Evolutionary conservation across 2,797 vertebrate species (phyloP).

Genomic region (Arnoldichthys spilopterus): DNA sequence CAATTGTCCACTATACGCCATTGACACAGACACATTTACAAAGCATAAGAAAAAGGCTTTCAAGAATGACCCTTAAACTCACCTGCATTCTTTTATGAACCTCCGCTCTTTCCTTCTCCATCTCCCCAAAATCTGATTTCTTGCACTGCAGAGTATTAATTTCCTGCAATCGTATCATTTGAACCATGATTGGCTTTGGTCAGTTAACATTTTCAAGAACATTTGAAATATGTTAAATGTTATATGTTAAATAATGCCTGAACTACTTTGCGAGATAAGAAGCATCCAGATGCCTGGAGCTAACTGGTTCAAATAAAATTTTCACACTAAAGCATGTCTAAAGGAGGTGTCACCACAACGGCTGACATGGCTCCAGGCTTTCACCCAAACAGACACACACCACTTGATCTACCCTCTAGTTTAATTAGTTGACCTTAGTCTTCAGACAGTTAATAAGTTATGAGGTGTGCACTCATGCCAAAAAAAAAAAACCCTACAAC

Average conservation of each 20-base stretch:
- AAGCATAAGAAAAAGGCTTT: neutral
- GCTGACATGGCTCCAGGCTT: too few species aligned
- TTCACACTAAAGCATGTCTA: neutral
- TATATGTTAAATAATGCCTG: neutral
- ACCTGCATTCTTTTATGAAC: slow-evolving; percentile 89
- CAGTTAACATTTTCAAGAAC: neutral
- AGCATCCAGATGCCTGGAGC: neutral
- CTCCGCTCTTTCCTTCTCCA: slow-evolving; percentile 82
- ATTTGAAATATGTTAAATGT: neutral
- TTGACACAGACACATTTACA: too few species aligned
- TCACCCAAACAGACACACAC: too few species aligned
- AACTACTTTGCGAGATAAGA: too few species aligned
- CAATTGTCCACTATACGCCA: too few species aligned
- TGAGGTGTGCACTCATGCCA: too few species aligned
- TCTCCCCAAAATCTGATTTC: slow-evolving; percentile 77
- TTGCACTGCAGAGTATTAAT: slow-evolving; percentile 88
- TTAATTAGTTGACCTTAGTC: too few species aligned
- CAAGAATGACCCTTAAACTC: slow-evolving; percentile 1
- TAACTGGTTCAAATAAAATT: neutral
- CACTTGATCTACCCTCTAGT: too few species aligned
- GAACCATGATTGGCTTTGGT: neutral
- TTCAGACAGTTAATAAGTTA: too few species aligned
- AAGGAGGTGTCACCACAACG: too few species aligned
- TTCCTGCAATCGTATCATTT: slow-evolving; percentile 78
- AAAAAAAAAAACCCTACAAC: too few species aligned